Percentiles rank a stretch among this genome's conserved stretches.
Conservation (phyloP, 2,888 invertebrate species). For the Machimus atricapillus region DNA sequence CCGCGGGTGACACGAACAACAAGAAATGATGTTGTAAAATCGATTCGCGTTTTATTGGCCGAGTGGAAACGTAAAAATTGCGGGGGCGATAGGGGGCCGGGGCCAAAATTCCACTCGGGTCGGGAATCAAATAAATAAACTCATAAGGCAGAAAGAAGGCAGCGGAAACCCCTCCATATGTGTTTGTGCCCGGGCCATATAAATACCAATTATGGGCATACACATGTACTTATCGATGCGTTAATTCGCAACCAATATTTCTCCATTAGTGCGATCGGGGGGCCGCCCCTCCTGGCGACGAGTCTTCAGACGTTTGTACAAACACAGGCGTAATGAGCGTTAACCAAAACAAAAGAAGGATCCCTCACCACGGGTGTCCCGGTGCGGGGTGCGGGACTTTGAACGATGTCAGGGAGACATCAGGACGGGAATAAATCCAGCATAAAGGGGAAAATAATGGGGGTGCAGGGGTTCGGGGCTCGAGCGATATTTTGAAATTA, state of each 20-base stretch:
- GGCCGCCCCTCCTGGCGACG: neutral
- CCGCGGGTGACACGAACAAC: neutral
- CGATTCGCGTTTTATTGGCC: constrained; percentile 23
- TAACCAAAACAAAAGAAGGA: constrained; percentile 45
- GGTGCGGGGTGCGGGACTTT: neutral
- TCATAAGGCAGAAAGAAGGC: neutral
- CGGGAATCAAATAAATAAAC: constrained; percentile 33
- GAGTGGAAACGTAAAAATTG: constrained; percentile 17
- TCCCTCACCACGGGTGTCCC: neutral
- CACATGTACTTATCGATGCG: constrained; percentile 42
- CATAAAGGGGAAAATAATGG: constrained; percentile 1
- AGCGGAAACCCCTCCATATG: neutral
- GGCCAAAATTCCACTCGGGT: neutral
- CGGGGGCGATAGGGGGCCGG: neutral
- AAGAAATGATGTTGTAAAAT: constrained; percentile 25
- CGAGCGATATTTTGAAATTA: constrained; percentile 13
- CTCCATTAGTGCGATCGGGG: constrained; percentile 40
- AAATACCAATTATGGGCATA: constrained; percentile 41
- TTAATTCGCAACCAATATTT: constrained; percentile 47
- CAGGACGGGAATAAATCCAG: constrained; percentile 20
- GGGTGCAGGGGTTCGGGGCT: constrained; percentile 1
- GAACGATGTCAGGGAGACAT: constrained; percentile 9
- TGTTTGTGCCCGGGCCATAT: constrained; percentile 23
- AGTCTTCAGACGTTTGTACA: constrained; percentile 12
- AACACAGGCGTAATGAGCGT: constrained; percentile 40